phyloP scores from a whole-genome alignment of 2,113 vertebrate species.

The Monopterus albus region DNA sequence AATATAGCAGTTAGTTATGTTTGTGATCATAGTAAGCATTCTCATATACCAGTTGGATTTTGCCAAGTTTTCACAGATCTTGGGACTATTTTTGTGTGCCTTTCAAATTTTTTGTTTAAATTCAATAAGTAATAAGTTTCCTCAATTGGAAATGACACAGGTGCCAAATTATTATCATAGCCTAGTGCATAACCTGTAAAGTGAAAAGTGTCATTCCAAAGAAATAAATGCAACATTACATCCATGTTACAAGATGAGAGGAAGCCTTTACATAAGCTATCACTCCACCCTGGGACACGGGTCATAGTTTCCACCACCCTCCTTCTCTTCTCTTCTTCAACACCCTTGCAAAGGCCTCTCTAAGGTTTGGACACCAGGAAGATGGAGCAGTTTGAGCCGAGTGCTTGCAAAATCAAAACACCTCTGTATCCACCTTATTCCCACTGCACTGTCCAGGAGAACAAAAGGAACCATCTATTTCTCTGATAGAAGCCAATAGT shows the following conservation, averaged over 20 bases:
- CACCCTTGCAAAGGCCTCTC: slow-evolving; percentile 17
- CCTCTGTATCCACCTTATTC: slow-evolving; percentile 85
- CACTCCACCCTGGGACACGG: slow-evolving; percentile 5
- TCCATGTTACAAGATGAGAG: slow-evolving; percentile 5
- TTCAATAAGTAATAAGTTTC: not conserved
- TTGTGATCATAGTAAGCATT: not conserved
- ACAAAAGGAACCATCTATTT: slow-evolving; percentile 93
- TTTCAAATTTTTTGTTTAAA: not conserved
- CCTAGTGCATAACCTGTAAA: not conserved
- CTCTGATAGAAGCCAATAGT: slow-evolving; percentile 92
- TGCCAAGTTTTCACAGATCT: not conserved
- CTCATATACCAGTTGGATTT: not conserved
- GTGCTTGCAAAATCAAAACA: slow-evolving; percentile 71
- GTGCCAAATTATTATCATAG: not conserved
- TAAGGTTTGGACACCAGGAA: slow-evolving; percentile 16
- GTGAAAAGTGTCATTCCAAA: not conserved
- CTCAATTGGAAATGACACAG: not conserved
- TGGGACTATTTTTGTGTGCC: not conserved
- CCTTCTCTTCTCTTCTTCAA: too few species aligned
- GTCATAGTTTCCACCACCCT: not conserved
- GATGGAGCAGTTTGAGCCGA: slow-evolving; percentile 40
- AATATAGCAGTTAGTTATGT: not conserved
- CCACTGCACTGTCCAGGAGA: slow-evolving; percentile 85
- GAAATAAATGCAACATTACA: not conserved
- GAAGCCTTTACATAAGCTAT: not conserved